These are phyloP conservation scores for Coendou prehensilis DNA, from an alignment of 2,797 vertebrate genomes.

Conservation along the genomic window DNA sequence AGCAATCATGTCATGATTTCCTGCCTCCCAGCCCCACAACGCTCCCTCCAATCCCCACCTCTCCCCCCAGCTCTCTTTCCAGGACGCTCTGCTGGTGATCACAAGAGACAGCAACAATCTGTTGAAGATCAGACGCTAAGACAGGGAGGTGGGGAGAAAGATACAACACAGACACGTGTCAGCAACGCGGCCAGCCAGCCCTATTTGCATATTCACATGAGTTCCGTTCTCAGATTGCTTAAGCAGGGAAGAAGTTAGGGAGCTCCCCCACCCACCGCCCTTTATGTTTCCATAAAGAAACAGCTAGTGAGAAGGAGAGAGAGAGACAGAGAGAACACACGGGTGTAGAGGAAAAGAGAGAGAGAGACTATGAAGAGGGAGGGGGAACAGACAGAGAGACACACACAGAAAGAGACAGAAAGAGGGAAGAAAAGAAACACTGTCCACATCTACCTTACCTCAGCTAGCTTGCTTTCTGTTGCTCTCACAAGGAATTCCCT, in stretches of 20 bases:
- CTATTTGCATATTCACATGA: slow-evolving; percentile 92
- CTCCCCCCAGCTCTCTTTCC: slow-evolving; percentile 88
- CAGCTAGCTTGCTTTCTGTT: slow-evolving; percentile 93
- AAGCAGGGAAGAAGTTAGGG: slow-evolving; percentile 88
- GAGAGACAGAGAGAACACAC: slow-evolving; percentile 86
- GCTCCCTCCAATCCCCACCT: slow-evolving; percentile 87
- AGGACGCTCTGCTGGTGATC: slow-evolving; percentile 90
- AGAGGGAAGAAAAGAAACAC: slow-evolving; percentile 74
- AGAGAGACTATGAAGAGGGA: slow-evolving; percentile 67
- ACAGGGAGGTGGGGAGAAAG: slow-evolving; percentile 90
- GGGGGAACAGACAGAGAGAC: slow-evolving; percentile 82
- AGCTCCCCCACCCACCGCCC: slow-evolving; percentile 91
- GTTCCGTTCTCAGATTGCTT: slow-evolving; percentile 88
- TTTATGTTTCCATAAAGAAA: slow-evolving; percentile 84
- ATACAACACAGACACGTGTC: slow-evolving; percentile 93
- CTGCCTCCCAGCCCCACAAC: slow-evolving; percentile 91
- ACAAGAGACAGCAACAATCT: slow-evolving; percentile 93
- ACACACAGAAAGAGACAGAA: slow-evolving; percentile 86
- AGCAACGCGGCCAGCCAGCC: slow-evolving; percentile 87
- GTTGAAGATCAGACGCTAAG: slow-evolving; percentile 92
- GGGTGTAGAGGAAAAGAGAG: slow-evolving; percentile 84
- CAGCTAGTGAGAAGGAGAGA: slow-evolving; percentile 86
- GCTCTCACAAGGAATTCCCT: slow-evolving; percentile 88
- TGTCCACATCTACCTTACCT: slow-evolving; percentile 93
- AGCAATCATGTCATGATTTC: slow-evolving; percentile 95